A percentile compares a stretch with the other conserved stretches of the same genome.
These are phyloP conservation scores for Drosophila neutralis DNA, from an alignment of 2,888 invertebrate genomes.

Conservation along the genomic window DNA sequence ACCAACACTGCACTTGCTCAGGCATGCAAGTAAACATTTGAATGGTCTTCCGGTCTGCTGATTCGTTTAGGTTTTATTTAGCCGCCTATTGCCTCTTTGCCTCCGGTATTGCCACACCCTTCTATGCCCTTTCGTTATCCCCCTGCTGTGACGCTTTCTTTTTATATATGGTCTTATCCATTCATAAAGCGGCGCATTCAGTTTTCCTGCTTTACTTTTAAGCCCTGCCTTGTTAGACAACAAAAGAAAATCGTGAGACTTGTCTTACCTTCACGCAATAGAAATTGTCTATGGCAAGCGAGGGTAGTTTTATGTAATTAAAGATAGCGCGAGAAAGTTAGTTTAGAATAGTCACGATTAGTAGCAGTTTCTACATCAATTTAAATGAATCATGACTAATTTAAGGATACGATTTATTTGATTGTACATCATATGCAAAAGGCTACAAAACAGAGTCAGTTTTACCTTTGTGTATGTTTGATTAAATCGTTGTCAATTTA, in stretches of 20 bases:
- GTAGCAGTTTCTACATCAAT: too few relatives aligned
- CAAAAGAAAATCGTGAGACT: constrained; percentile 21
- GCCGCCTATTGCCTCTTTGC: constrained; percentile 29
- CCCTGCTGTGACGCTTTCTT: neutral
- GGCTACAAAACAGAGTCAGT: neutral
- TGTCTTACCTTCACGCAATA: constrained; percentile 26
- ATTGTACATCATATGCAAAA: neutral
- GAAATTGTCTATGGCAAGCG: constrained; percentile 18
- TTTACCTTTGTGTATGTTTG: neutral
- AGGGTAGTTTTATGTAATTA: constrained; percentile 23
- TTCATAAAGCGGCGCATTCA: constrained; percentile 54
- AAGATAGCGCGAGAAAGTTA: neutral
- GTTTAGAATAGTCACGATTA: neutral
- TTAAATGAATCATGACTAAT: neutral
- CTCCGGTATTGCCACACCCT: constrained; percentile 3
- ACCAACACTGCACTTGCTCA: constrained; percentile 33
- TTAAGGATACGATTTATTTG: neutral
- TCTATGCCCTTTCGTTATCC: neutral
- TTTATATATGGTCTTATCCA: constrained; percentile 42
- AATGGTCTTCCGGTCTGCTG: constrained; percentile 75
- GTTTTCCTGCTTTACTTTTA: constrained; percentile 37
- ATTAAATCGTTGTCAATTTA: neutral
- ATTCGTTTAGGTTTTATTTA: constrained; percentile 73
- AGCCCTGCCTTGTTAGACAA: constrained; percentile 29
- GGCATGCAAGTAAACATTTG: constrained; percentile 62